Evolutionary conservation across 1,140 invertebrate genomes (phyloP).

Genomic region (Homalodisca vitripennis): DNA sequence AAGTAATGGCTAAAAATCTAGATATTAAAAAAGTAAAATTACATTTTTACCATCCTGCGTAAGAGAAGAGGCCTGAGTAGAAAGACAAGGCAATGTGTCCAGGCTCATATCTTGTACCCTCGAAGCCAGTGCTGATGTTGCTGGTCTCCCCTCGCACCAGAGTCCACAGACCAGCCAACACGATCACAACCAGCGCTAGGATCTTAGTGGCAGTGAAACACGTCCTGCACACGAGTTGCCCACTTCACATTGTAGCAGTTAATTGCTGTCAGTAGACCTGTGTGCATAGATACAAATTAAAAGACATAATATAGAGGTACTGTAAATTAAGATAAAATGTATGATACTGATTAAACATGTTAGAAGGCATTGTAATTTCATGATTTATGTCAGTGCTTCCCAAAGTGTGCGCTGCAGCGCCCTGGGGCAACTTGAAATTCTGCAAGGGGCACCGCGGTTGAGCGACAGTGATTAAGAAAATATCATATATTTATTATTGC

Average conservation of each 20-base stretch:
- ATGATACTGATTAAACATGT: no score
- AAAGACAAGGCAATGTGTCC: conserved; percentile 86
- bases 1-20: no score
- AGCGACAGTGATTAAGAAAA: no score
- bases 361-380: no score
- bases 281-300: no score
- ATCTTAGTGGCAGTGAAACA: conserved; percentile 94
- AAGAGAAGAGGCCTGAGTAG: conserved; percentile 97
- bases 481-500: no score
- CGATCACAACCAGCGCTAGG: conserved; percentile 84
- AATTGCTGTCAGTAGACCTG: conserved; percentile 89
- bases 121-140: conserved; percentile 77
- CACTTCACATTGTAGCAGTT: conserved; percentile 97
- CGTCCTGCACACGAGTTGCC: conserved; percentile 89
- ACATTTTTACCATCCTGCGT: conserved; percentile 77
- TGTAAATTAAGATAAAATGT: no score
- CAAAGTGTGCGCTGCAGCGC: no score
- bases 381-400: no score
- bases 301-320: no score
- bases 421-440: no score
- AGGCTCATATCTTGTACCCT: conserved; percentile 69
- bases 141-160: conserved; percentile 62
- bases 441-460: no score
- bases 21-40: conserved; percentile 27
- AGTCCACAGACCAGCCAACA: conserved; percentile 76